Percentiles rank a stretch among this genome's conserved stretches.
Conservation (phyloP, 2,113 vertebrate genomes). For the Ursus arctos region DNA sequence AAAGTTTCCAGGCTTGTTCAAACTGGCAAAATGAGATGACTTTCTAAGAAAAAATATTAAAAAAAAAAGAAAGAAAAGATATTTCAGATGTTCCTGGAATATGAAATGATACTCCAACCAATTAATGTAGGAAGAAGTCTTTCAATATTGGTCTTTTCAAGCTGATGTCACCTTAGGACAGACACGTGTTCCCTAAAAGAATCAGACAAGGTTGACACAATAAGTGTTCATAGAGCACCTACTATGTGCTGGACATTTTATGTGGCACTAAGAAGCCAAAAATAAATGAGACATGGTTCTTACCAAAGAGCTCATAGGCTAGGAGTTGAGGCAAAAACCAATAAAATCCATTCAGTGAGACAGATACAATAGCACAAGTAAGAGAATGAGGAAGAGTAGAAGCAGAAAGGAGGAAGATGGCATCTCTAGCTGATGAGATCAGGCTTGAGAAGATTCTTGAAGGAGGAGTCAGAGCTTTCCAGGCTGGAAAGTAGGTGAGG, state of each 20-base stretch:
- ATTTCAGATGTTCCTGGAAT: constrained; percentile 21
- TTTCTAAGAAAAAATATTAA: constrained; percentile 71
- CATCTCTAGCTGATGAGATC: background rate
- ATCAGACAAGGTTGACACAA: background rate
- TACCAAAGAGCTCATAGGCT: background rate
- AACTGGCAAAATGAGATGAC: constrained; percentile 57
- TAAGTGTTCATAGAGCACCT: background rate
- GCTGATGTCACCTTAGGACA: background rate
- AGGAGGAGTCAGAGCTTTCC: background rate
- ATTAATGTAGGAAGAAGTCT: background rate
- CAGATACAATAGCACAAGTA: background rate
- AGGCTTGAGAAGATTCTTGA: constrained; percentile 13
- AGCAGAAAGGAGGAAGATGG: background rate
- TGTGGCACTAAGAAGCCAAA: background rate
- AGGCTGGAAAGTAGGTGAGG: background rate
- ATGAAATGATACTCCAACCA: constrained; percentile 11
- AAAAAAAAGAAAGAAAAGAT: background rate
- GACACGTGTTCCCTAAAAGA: background rate
- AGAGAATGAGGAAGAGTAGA: background rate
- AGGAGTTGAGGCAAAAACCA: background rate
- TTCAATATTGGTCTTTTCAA: constrained; percentile 27
- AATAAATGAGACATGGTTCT: background rate
- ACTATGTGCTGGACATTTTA: background rate
- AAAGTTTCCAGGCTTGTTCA: constrained; percentile 67
- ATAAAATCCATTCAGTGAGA: background rate